A percentile compares a stretch with the other conserved stretches of the same genome.
Evolutionary conservation across 1,140 invertebrate genomes (phyloP).

Genomic region (Wasmannia auropunctata): DNA sequence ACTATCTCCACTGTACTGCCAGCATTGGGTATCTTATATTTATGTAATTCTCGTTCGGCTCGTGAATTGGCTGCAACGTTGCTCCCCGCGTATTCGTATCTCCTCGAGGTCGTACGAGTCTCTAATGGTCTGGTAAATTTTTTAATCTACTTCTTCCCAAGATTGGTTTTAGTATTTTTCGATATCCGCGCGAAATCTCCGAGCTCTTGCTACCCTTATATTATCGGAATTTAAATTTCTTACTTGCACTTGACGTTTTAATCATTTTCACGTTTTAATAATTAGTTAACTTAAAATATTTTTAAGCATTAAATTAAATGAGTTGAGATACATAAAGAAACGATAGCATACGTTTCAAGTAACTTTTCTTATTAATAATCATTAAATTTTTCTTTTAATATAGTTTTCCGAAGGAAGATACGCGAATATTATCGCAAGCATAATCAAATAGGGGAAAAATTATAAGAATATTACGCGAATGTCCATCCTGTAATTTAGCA

Average conservation of each 20-base stretch:
- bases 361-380: too few relatives aligned
- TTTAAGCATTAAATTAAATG: neutral
- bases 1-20: slow-evolving; percentile 5
- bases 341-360: neutral
- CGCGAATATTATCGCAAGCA: neutral
- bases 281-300: neutral
- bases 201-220: neutral
- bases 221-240: neutral
- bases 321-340: neutral
- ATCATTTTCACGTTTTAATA: too few relatives aligned
- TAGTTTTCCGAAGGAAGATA: neutral
- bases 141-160: neutral
- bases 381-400: neutral
- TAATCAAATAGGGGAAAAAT: neutral
- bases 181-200: neutral
- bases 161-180: neutral
- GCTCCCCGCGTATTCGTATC: neutral
- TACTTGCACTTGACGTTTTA: neutral
- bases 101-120: neutral
- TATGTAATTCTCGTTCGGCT: slow-evolving; percentile 35
- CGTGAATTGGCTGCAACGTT: slow-evolving; percentile 6
- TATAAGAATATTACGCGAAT: neutral
- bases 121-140: slow-evolving; percentile 15
- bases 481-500: neutral
- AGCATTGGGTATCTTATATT: slow-evolving; percentile 38